These are phyloP conservation scores for Actinemys pallida DNA, from an alignment of 2,113 vertebrate genomes.

Conservation along the genomic window DNA sequence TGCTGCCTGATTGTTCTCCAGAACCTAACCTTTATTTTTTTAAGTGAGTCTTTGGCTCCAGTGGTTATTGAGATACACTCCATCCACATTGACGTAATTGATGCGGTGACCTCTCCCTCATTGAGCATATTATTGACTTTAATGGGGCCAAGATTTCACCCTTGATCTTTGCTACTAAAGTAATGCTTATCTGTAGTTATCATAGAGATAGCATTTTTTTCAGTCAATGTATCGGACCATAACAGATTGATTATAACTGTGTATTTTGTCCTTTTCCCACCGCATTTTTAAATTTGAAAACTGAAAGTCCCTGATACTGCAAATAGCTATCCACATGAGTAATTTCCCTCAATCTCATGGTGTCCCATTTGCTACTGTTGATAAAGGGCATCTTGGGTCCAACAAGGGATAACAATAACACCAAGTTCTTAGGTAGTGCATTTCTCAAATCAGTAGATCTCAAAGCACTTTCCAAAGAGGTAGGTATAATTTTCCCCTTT, in stretches of 20 bases:
- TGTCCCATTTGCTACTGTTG: neutral
- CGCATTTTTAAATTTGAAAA: neutral
- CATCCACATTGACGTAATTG: neutral
- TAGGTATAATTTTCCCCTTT: neutral
- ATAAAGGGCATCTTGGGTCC: neutral
- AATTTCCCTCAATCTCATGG: neutral
- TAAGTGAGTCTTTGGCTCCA: neutral
- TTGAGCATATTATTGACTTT: conserved; percentile 14
- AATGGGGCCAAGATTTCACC: neutral
- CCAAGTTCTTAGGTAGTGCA: neutral
- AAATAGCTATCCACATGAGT: neutral
- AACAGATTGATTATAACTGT: neutral
- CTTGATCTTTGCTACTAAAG: neutral
- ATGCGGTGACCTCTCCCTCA: neutral
- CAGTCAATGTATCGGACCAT: neutral
- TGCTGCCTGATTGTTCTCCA: neutral
- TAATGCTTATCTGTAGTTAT: neutral
- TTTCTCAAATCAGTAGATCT: too few relatives aligned
- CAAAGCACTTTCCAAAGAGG: neutral
- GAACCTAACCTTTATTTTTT: neutral
- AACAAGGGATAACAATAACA: neutral
- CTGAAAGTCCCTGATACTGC: neutral
- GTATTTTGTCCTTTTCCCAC: neutral
- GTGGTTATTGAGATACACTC: neutral
- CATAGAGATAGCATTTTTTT: neutral